Base-by-base conservation (phyloP, 2,113 vertebrate genomes). In the Ascaphus truei region DNA sequence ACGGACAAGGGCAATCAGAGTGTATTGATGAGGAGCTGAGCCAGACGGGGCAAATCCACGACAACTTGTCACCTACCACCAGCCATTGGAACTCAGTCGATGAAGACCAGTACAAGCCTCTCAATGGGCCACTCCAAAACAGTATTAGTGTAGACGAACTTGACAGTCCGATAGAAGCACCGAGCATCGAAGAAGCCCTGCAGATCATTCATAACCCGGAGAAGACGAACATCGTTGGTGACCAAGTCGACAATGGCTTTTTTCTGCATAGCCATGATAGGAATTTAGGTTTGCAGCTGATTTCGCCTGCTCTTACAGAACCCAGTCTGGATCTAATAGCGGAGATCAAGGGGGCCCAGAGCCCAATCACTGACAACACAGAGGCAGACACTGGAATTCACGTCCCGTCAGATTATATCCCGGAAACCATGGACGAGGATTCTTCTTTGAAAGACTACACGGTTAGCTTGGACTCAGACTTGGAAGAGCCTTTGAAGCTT, bases 301-400 rank as follows among this genome's bases (percentile, higher is more conserved):
- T 76, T 41, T 79, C 84, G 20, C 67, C 76, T 9, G 62, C 67
- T 43, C 68, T 85, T 60, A 23, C 47, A 52, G 67, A 52, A n/a
- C 18, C 52, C 25, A 88, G 84, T 18, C 81, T 85, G 2, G 92
- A 95, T 62, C 84, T 86, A 0, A 56, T 92, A 31, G 90, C 87
- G 45, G 94, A 96, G 72, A 77, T 85, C 16, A 93, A 93, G 82
- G 90, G 85, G 39, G 74, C 82, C 73, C 71, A 84, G 15, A 97
- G 94, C 76, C 88, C 93, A 6, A 37, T 86, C 31, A 92, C 89
- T 33, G 93, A 98, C 79, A 94, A 83, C 48, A 94, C 94, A 2
- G 97, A 98, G 79, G 91, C 93, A 5, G 97, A 99, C 78, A 99
- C 96, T 1, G 95, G 96, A 65, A 93, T 98, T 76, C 94, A 98